Base-by-base conservation (phyloP, 2,888 invertebrate genomes). In the Sinopyrophorus schimmeli region DNA sequence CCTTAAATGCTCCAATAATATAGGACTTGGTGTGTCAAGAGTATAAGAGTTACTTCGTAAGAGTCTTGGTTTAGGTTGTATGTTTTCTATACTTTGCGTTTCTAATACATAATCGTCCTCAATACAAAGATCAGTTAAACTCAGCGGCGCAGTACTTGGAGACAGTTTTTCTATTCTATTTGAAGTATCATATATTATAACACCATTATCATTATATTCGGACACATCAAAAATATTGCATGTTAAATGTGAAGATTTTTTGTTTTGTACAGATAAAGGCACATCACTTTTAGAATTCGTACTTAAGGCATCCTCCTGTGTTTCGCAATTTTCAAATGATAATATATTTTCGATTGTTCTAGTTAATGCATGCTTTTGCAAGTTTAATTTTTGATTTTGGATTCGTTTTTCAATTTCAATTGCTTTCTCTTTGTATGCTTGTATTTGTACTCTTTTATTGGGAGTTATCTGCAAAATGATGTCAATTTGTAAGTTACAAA, bases 11-110 rank as follows among this genome's bases (percentile, higher is more conserved):
- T 84, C 84, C 14, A 86, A 65, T 5, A 92, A 76, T 53, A 83
- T 82, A 1, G 88, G 87, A 63, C 91, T 89, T 0, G 92, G 91
- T 12, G 80, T 76, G 0, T 89, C 82, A 31, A 92, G 71, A 1
- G 87, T 86, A 64, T 91, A 92, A 0, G 92, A 92, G 52, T 86
- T 83, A 63, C 87, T 87, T 37, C 90, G 77, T 6, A 84, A 18
- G 12, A 15, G 10, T 2, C 10, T 30, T 9, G 24, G 20, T 12
- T 26, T 16, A 6, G 32, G 26, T 15, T n/a, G 34, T 24, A 24
- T 1, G 24, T 9, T 24, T 9, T 24, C 4, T 11, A 3, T 24
- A 11, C 11, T 10, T 5, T 7, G 11, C 9, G 14, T n/a, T 6
- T 10, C 28, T 12, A 2, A 4, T 3, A 7, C 3, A 2, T n/a